Base-by-base conservation (phyloP, 2,888 invertebrate genomes). In the Aphodius sticticus region DNA sequence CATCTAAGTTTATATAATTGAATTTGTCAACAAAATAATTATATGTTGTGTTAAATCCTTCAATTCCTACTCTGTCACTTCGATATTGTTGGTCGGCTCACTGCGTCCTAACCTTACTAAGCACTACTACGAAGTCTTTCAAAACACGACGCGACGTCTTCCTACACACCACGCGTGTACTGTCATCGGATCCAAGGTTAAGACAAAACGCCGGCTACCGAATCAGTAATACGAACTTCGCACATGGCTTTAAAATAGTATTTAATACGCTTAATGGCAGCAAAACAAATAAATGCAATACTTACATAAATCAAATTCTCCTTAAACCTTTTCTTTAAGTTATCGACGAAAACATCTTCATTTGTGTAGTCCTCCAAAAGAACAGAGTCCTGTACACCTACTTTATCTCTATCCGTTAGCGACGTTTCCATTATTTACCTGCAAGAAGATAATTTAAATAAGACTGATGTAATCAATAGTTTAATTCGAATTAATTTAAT, bases 251-350 rank as follows among this genome's bases (percentile, higher is more conserved):
- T 53, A 1, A 53, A 53, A 53, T 53, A 53, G 12, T 7, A 53
- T 53, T 53, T 53, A 12, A 53, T 2, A 53, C 12, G 4, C 7
- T 9, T 2, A 53, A 53, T 53, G 7, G 12, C 7, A 2, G 12
- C 53, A 53, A 26, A 26, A 26, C 26, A 26, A 26, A 26, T 26
- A 26, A 26, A 26, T 26, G 26, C 26, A 81, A 53, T 78, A 92
- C 96, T 95, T 90, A 97, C 97, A 90, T 98, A 98, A 85, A 98
- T 97, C 81, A 97, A 91, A 89, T 96, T 94, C 88, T 96, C 96
- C 79, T 92, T 92, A 90, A 97, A 97, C 75, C 98, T 91, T 88
- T 97, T 97, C 85, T 92, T 91, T 81, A 98, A 91, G 90, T 98
- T 98, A 85, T 96, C 96, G 78, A 96, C 93, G 89, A 98, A 97